Evolutionary conservation across 2,888 invertebrate genomes (phyloP), one percentile per base, ranked within the genome.

Genomic region (Aphelenchoides bicaudatus): DNA sequence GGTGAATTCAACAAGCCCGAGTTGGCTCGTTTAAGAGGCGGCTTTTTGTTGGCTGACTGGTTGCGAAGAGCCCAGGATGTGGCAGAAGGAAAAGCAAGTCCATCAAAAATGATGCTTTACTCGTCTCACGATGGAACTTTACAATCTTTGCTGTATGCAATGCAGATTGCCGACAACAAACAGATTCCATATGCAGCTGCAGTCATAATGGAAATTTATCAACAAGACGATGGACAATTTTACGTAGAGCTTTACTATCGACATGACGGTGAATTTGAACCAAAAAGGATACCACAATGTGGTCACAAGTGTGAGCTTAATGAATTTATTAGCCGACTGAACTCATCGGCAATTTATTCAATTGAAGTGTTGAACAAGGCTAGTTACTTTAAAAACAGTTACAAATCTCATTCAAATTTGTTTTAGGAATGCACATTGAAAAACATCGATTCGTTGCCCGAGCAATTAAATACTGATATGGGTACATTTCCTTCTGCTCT

Each of bases 41-140:
- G 73, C 1, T 64, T 62, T 19, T 56, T 74, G 6, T 58, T 73
- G 8, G 63, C 68, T 21, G 63, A 61, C 30, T 73, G 62, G 61
- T 53, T 73, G 31, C 48, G 59, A 10, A 61, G 69, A 53, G 73
- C 71, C 1, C 27, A 65, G n/a, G 58, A 56, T 23, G 66, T 68
- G 8, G 58, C 54, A 2, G 54, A 63, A 28, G 66, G 61, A 6
- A 43, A 51, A 19, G 58, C 58, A 30, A 43, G 52, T n/a, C 58
- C 58, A 23, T 51, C 61, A 23, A 55, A 53, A 5, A 68, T 63
- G 51, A 70, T 71, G 66, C 47, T 70, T 0, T 23, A 6, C 0
- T 16, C 10, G 28, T 34, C 63, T 13, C 62, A 62, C 48, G 62
- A 62, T 28, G 59, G 59, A 16, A 62, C 62, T n/a, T 39, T 62